These are phyloP conservation scores for Ispidina lecontei DNA, from an alignment of 2,797 vertebrate genomes.

Conservation along the genomic window DNA sequence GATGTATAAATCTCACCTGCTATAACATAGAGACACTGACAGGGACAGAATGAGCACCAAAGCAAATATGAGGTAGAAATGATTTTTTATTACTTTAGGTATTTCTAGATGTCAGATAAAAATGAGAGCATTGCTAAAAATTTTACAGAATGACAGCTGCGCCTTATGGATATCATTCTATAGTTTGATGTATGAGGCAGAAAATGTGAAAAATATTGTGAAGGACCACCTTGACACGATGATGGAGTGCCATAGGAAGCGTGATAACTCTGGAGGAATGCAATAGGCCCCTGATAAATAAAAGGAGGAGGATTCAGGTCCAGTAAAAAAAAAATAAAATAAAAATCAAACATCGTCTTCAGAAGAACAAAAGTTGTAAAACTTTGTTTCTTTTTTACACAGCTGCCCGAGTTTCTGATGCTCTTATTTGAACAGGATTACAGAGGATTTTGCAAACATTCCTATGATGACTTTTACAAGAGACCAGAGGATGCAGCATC, in stretches of 20 bases:
- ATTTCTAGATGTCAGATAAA: constrained; percentile 82
- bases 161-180: constrained; percentile 79
- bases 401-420: neutral
- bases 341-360: neutral
- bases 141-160: constrained; percentile 78
- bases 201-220: constrained; percentile 84
- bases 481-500: neutral
- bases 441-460: neutral
- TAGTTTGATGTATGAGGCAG: constrained; percentile 81
- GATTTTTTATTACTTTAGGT: constrained; percentile 82
- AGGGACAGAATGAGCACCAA: constrained; percentile 79
- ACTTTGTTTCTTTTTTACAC: neutral
- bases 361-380: neutral
- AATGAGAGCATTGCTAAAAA: constrained; percentile 81
- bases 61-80: constrained; percentile 80
- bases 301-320: neutral
- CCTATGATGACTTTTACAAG: neutral
- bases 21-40: constrained; percentile 70
- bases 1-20: constrained; percentile 70
- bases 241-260: constrained; percentile 74
- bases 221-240: constrained; percentile 74
- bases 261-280: constrained; percentile 49
- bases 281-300: constrained; percentile 59
- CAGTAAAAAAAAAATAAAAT: neutral
- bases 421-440: neutral